Percentiles rank a stretch among this genome's conserved stretches.
These are phyloP conservation scores for Drosophila siamana DNA, from an alignment of 2,888 invertebrate species.

Conservation along the genomic window DNA sequence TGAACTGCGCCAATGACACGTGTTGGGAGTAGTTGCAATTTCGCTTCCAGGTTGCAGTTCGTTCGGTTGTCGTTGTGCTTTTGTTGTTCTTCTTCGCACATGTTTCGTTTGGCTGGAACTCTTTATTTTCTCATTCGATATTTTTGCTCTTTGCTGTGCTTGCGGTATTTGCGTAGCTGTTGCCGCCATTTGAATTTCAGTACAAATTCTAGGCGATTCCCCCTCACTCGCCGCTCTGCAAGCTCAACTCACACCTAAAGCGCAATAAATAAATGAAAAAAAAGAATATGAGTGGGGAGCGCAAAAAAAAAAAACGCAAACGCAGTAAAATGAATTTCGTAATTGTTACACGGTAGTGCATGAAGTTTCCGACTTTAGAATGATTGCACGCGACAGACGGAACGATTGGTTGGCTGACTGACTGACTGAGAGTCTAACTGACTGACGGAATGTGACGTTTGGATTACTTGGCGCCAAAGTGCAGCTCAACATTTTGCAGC, in stretches of 20 bases:
- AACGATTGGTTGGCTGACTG: background rate
- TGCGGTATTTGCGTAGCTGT: constrained; percentile 50
- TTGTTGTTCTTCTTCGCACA: constrained; percentile 33
- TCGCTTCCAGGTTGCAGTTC: constrained; percentile 24
- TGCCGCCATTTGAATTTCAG: constrained; percentile 43
- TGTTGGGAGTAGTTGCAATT: constrained; percentile 32
- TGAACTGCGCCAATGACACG: constrained; percentile 66
- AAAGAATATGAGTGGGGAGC: no score
- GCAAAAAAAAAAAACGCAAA: constrained; percentile 11
- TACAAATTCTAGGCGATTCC: constrained; percentile 42
- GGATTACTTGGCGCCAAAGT: constrained; percentile 26
- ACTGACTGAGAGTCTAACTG: background rate
- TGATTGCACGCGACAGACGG: constrained; percentile 48
- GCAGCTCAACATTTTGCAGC: constrained; percentile 29
- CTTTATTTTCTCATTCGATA: constrained; percentile 1
- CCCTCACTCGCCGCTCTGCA: background rate
- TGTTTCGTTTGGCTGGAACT: constrained; percentile 21
- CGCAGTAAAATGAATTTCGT: constrained; percentile 21
- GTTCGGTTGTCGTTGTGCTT: constrained; percentile 37
- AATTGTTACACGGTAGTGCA: constrained; percentile 10
- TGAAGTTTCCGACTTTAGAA: constrained; percentile 14
- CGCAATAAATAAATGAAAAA: constrained; percentile 22
- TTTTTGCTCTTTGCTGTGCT: constrained; percentile 18
- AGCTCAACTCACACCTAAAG: background rate
- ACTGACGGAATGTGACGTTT: constrained; percentile 38